Percentiles rank a stretch among this genome's conserved stretches.
Conservation (phyloP, 2,113 vertebrate species). For the Theristicus caerulescens region DNA sequence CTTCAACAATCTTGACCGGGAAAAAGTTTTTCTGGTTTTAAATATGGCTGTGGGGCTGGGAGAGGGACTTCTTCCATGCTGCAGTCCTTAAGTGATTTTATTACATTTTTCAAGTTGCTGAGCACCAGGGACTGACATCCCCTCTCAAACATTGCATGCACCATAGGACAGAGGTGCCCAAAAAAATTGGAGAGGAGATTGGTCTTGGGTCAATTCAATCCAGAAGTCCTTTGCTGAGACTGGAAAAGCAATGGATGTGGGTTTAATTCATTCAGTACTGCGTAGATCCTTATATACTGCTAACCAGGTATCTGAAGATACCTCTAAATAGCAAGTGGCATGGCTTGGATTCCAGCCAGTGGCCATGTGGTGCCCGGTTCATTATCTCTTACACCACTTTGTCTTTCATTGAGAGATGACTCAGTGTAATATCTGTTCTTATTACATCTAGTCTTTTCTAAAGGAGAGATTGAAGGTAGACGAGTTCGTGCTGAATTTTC, state of each 20-base stretch:
- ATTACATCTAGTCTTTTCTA: neutral
- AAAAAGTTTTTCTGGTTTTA: neutral
- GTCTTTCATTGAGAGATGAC: neutral
- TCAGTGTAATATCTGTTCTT: neutral
- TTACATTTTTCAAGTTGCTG: neutral
- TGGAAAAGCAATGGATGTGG: neutral
- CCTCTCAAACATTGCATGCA: neutral
- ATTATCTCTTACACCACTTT: neutral
- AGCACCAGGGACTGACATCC: neutral
- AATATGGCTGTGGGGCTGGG: neutral
- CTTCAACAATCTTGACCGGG: neutral
- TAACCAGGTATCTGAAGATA: neutral
- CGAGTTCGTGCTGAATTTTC: neutral
- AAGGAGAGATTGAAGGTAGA: neutral
- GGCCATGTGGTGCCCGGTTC: neutral
- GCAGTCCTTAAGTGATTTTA: neutral
- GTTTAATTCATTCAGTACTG: neutral
- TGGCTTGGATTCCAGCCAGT: neutral
- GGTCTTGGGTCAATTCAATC: neutral
- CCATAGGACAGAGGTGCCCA: neutral
- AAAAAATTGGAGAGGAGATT: neutral
- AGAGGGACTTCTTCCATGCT: neutral
- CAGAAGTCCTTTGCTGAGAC: neutral
- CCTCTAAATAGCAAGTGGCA: neutral
- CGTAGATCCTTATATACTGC: neutral